phyloP scores from a whole-genome alignment of 2,113 vertebrate genomes.

The Clarias macrocephalus region DNA sequence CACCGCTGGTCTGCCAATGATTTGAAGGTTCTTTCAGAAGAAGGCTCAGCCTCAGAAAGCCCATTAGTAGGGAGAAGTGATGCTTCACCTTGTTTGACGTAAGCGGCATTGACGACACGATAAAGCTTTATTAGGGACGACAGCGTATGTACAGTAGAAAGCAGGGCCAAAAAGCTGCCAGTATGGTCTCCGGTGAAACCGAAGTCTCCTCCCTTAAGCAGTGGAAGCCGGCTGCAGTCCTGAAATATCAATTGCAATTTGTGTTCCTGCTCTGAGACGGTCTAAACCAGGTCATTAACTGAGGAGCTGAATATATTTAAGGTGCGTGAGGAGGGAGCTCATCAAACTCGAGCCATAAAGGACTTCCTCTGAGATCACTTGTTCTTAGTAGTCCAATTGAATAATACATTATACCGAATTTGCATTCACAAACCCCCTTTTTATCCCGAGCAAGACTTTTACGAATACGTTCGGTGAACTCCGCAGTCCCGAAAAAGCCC shows the following conservation, averaged over 20 bases:
- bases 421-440: background rate
- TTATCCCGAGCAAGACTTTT: background rate
- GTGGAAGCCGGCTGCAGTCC: background rate
- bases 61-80: background rate
- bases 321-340: background rate
- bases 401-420: slow-evolving; percentile 19
- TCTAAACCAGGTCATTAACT: background rate
- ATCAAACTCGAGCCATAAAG: background rate
- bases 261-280: background rate
- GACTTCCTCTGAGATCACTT: background rate
- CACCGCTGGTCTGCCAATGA: background rate
- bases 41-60: background rate
- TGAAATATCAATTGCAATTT: background rate
- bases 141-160: background rate
- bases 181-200: background rate
- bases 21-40: background rate
- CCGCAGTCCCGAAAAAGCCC: background rate
- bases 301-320: slow-evolving; percentile 2
- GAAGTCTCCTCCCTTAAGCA: background rate
- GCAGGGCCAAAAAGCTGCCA: background rate
- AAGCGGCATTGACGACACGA: background rate
- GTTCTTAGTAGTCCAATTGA: background rate
- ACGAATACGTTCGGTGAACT: background rate
- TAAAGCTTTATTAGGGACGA: background rate
- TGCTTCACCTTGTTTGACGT: background rate